These are phyloP conservation scores for Spilogale gracilis DNA, from an alignment of 2,113 vertebrate genomes.

Conservation along the genomic window DNA sequence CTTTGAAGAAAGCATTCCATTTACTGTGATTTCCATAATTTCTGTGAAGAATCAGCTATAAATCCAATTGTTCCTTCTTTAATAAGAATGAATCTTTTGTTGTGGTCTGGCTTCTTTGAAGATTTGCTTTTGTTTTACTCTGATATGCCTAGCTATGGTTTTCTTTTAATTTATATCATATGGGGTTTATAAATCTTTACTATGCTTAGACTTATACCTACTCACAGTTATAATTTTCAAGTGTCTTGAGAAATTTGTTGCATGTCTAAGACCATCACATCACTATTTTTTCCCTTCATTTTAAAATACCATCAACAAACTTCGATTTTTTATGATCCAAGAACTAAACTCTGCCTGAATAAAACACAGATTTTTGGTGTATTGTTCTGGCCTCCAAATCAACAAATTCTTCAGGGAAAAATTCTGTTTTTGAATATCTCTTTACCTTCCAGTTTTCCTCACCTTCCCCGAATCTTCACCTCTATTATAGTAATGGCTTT, in stretches of 20 bases:
- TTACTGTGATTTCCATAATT: background rate
- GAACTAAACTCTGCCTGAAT: background rate
- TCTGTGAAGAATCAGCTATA: background rate
- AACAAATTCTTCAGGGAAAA: background rate
- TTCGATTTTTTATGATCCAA: background rate
- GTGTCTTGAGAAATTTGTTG: background rate
- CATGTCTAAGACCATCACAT: background rate
- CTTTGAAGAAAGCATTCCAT: background rate
- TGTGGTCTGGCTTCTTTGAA: background rate
- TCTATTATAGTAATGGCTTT: background rate
- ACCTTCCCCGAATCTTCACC: background rate
- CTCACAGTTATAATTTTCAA: background rate
- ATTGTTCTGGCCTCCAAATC: background rate
- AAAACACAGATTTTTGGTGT: background rate
- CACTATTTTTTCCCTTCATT: background rate
- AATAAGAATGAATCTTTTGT: background rate
- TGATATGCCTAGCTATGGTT: background rate
- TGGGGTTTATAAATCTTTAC: background rate
- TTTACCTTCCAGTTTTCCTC: background rate
- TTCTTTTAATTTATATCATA: background rate
- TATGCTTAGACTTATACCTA: background rate
- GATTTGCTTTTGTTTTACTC: background rate
- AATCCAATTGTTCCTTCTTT: background rate
- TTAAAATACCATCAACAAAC: background rate
- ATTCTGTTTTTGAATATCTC: background rate